A percentile compares a stretch with the other conserved stretches of the same genome.
Conservation (phyloP, 1,140 invertebrate genomes). For the Saccostrea cuccullata region DNA sequence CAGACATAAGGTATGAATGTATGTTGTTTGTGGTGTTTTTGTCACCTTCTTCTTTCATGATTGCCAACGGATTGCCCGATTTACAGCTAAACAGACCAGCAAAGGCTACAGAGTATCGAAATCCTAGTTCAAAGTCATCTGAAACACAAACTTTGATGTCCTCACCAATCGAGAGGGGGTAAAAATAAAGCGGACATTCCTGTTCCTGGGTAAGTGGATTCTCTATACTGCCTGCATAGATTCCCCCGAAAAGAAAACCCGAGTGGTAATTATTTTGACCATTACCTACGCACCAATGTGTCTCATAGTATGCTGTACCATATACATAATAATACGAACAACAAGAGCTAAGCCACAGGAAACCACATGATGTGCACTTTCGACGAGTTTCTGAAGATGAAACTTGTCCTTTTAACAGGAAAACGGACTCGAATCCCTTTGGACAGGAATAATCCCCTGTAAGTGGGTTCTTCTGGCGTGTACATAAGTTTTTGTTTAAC, state of each 20-base stretch:
- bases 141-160: slow-evolving; percentile 63
- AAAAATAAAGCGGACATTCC: slow-evolving; percentile 58
- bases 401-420: slow-evolving; percentile 54
- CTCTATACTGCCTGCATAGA: slow-evolving; percentile 31
- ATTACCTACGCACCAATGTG: slow-evolving; percentile 63
- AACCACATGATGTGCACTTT: slow-evolving; percentile 31
- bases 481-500: slow-evolving; percentile 47
- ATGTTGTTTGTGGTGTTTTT: neutral
- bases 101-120: slow-evolving; percentile 61
- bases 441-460: slow-evolving; percentile 63
- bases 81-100: slow-evolving; percentile 65
- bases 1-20: neutral
- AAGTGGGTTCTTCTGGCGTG: slow-evolving; percentile 62
- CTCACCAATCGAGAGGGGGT: slow-evolving; percentile 46
- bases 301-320: slow-evolving; percentile 49
- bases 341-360: slow-evolving; percentile 46
- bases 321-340: slow-evolving; percentile 45
- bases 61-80: slow-evolving; percentile 31
- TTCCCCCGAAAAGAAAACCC: slow-evolving; percentile 33
- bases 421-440: slow-evolving; percentile 58
- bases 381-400: neutral
- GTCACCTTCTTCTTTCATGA: neutral
- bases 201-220: slow-evolving; percentile 45
- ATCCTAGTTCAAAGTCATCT: slow-evolving; percentile 64
- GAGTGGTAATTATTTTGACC: slow-evolving; percentile 30